A percentile compares a stretch with the other conserved stretches of the same genome.
Evolutionary conservation across 2,113 vertebrate genomes (phyloP).

Genomic region (Nothoprocta perdicaria): DNA sequence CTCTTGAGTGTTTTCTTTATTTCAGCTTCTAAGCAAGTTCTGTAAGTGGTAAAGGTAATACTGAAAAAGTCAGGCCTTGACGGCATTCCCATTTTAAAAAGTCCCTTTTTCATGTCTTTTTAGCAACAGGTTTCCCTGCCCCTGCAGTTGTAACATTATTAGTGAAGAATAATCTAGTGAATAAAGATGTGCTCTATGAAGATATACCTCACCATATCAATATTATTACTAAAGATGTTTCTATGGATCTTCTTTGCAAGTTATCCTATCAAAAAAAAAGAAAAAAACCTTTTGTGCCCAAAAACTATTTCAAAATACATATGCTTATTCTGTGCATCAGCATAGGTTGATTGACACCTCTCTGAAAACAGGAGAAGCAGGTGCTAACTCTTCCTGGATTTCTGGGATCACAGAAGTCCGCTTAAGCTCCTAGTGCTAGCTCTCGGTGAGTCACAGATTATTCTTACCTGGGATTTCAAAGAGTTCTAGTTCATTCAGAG

Average conservation of each 20-base stretch:
- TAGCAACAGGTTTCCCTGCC: neutral
- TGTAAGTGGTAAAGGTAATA: neutral
- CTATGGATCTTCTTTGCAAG: neutral
- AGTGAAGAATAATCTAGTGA: neutral
- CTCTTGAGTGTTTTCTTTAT: neutral
- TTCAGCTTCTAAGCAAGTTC: neutral
- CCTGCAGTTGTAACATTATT: neutral
- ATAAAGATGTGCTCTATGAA: neutral
- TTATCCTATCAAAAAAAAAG: neutral
- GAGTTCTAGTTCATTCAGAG: neutral
- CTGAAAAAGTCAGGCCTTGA: neutral
- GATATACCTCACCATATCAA: neutral
- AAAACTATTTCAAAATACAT: neutral
- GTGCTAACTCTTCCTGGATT: neutral
- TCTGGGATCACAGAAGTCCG: neutral
- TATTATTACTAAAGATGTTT: neutral
- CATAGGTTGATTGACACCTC: neutral
- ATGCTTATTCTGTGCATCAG: neutral
- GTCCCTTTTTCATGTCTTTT: neutral
- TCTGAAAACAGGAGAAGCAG: neutral
- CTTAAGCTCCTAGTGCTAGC: neutral
- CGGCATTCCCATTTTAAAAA: neutral
- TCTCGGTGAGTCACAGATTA: neutral
- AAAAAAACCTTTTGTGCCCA: neutral
- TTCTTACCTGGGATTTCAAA: neutral